phyloP scores from a whole-genome alignment of 2,888 invertebrate species.

The Sarcophaga variegata region DNA sequence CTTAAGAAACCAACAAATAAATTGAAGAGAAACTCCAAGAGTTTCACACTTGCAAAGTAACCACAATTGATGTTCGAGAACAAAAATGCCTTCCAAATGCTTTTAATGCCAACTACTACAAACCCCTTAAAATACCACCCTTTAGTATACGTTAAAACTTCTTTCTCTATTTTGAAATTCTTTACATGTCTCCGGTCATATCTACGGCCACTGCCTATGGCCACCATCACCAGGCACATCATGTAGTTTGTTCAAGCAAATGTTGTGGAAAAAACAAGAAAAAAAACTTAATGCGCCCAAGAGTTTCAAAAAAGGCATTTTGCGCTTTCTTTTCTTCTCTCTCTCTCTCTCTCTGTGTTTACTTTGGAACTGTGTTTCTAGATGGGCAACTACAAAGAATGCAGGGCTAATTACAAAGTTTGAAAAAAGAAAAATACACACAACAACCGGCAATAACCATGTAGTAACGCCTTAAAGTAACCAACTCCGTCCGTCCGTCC shows the following conservation, averaged over 20 bases:
- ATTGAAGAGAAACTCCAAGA: no score
- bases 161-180: no score
- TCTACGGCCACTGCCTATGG: no score
- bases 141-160: neutral
- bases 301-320: slow-evolving; percentile 30
- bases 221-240: no score
- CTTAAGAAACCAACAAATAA: no score
- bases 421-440: slow-evolving; percentile 38
- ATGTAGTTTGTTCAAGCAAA: neutral
- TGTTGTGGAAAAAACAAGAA: neutral
- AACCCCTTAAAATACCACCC: neutral
- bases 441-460: slow-evolving; percentile 6
- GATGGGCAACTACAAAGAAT: neutral
- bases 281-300: slow-evolving; percentile 38
- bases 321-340: neutral
- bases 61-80: no score
- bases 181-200: no score
- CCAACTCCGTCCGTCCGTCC: neutral
- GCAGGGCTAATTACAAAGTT: slow-evolving; percentile 65
- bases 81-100: no score
- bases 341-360: neutral
- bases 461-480: slow-evolving; percentile 54
- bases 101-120: neutral
- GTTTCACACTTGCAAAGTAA: no score
- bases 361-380: slow-evolving; percentile 1